Evolutionary conservation across 2,888 invertebrate species (phyloP).

Genomic region (Gerosis bhagava): DNA sequence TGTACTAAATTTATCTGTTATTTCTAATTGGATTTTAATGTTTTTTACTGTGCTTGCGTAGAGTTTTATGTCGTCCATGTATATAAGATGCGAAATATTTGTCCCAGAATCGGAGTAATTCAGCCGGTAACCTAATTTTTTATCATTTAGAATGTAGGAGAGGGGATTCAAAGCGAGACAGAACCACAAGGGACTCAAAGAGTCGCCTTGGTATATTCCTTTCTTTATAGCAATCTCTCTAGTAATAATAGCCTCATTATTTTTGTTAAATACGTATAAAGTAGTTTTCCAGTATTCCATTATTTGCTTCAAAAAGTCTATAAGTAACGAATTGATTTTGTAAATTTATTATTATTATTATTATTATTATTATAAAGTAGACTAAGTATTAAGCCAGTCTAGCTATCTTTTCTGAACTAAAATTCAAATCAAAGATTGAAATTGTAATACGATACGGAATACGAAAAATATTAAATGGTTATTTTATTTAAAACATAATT

Average conservation of each 20-base stretch:
- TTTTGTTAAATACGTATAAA: not conserved
- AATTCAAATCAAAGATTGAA: too few relatives aligned
- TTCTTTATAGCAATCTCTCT: conserved; percentile 19
- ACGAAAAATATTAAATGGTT: too few relatives aligned
- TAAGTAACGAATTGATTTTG: not conserved
- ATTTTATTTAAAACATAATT: too few relatives aligned
- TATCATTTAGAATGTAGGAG: not conserved
- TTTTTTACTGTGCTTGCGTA: not conserved
- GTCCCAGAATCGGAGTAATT: not conserved
- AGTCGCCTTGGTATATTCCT: conserved; percentile 17
- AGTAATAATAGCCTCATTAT: not conserved
- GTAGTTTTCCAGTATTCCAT: not conserved
- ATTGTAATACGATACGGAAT: too few relatives aligned
- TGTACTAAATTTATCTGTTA: not conserved
- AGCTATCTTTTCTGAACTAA: too few relatives aligned
- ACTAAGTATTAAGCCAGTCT: too few relatives aligned
- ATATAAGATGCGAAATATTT: not conserved
- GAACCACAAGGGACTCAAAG: too few relatives aligned
- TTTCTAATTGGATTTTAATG: not conserved
- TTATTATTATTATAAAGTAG: too few relatives aligned
- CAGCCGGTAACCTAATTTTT: not conserved
- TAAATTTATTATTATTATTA: too few relatives aligned
- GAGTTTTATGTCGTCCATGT: too few relatives aligned
- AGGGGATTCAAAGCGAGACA: too few relatives aligned
- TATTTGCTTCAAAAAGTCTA: not conserved